These are phyloP conservation scores for Chlorops oryzae DNA, from an alignment of 1,140 invertebrate species.

Conservation along the genomic window DNA sequence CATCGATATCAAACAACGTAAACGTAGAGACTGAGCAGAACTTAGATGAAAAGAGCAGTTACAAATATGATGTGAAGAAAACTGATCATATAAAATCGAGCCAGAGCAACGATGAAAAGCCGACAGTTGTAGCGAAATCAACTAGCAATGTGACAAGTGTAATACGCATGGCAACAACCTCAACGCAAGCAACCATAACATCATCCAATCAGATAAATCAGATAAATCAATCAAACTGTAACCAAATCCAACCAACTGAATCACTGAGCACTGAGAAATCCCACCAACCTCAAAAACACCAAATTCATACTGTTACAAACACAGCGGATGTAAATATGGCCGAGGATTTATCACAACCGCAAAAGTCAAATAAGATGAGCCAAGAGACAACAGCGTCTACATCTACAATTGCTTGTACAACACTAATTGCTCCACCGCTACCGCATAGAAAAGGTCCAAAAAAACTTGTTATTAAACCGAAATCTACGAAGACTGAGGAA, in stretches of 20 bases:
- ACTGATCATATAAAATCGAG: neutral
- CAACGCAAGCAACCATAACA: slow-evolving; percentile 4
- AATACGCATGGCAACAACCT: slow-evolving; percentile 40
- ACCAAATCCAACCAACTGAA: no score
- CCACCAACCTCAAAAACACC: no score
- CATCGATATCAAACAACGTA: no score
- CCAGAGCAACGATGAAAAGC: neutral
- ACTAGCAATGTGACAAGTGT: slow-evolving; percentile 33
- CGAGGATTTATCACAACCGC: slow-evolving; percentile 33
- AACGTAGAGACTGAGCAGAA: no score
- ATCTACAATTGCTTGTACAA: neutral
- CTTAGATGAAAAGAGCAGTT: no score
- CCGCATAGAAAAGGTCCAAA: slow-evolving; percentile 36
- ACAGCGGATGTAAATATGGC: slow-evolving; percentile 9
- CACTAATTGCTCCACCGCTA: slow-evolving; percentile 16
- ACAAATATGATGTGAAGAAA: no score
- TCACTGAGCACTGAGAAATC: no score
- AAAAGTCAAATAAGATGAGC: slow-evolving; percentile 31
- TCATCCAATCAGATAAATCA: no score
- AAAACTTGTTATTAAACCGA: slow-evolving; percentile 46
- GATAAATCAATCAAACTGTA: no score
- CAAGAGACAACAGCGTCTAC: slow-evolving; percentile 13
- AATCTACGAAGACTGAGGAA: slow-evolving; percentile 22
- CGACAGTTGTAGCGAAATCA: neutral
- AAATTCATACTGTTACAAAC: slow-evolving; percentile 40